phyloP scores from a whole-genome alignment of 2,888 invertebrate genomes.

The Labia minor region DNA sequence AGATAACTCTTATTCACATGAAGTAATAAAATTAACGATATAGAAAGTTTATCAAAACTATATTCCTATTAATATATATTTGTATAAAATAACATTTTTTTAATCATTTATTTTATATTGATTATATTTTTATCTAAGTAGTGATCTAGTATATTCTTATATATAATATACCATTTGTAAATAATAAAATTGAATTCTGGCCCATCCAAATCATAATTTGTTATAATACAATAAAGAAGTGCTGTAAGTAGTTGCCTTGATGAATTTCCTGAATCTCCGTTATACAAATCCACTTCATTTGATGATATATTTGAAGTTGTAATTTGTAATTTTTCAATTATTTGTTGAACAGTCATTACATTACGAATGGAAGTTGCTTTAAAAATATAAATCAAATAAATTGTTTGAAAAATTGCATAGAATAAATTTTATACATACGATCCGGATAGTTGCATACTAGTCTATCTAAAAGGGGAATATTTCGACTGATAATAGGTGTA shows the following conservation, averaged over 20 bases:
- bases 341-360: constrained; percentile 48
- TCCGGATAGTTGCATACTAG: constrained; percentile 29
- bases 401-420: neutral
- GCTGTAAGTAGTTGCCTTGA: constrained; percentile 49
- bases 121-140: too few relatives aligned
- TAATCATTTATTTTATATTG: too few relatives aligned
- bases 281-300: constrained; percentile 30
- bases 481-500: constrained; percentile 33
- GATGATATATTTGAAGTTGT: constrained; percentile 3
- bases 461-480: constrained; percentile 28
- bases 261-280: constrained; percentile 34
- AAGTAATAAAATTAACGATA: too few relatives aligned
- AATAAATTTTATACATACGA: constrained; percentile 26
- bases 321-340: constrained; percentile 36
- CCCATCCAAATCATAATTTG: constrained; percentile 61
- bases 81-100: too few relatives aligned
- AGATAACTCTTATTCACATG: too few relatives aligned
- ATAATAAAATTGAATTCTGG: neutral
- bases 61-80: too few relatives aligned
- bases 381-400: constrained; percentile 26
- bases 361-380: constrained; percentile 44
- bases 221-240: constrained; percentile 53
- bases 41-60: too few relatives aligned
- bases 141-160: too few relatives aligned
- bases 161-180: neutral